Conservation (phyloP, 2,113 vertebrate species). For the Polyodon spathula region DNA sequence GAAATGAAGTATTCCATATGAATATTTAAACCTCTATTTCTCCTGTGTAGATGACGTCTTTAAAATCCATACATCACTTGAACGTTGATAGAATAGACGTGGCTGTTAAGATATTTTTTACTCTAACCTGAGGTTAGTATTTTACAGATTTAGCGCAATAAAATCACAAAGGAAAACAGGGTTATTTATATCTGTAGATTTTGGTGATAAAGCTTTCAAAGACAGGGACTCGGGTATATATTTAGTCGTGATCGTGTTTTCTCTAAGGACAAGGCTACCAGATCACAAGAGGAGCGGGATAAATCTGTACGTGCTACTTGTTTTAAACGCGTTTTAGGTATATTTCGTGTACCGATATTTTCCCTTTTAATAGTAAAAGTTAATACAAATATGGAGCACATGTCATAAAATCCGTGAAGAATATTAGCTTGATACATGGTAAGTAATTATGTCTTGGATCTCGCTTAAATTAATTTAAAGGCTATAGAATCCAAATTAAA, state of each 20-base stretch:
- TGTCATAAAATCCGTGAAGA: neutral
- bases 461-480: too few species aligned
- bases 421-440: neutral
- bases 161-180: conserved; percentile 1
- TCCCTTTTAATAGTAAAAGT: neutral
- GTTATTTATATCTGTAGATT: conserved; percentile 5
- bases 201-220: neutral
- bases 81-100: conserved; percentile 27
- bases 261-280: conserved; percentile 1
- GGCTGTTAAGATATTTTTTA: neutral
- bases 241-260: neutral
- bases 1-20: conserved; percentile 39
- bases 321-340: too few species aligned
- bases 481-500: too few species aligned
- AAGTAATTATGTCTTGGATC: neutral
- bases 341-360: conserved; percentile 1
- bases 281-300: too few species aligned
- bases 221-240: neutral
- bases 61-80: conserved; percentile 27
- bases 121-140: neutral
- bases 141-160: neutral
- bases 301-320: too few species aligned
- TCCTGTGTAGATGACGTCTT: conserved; percentile 31
- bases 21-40: conserved; percentile 36
- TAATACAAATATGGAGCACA: neutral